Evolutionary conservation across 2,797 vertebrate species (phyloP), one percentile per base, ranked within the genome.

Genomic region (Peromyscus eremicus): DNA sequence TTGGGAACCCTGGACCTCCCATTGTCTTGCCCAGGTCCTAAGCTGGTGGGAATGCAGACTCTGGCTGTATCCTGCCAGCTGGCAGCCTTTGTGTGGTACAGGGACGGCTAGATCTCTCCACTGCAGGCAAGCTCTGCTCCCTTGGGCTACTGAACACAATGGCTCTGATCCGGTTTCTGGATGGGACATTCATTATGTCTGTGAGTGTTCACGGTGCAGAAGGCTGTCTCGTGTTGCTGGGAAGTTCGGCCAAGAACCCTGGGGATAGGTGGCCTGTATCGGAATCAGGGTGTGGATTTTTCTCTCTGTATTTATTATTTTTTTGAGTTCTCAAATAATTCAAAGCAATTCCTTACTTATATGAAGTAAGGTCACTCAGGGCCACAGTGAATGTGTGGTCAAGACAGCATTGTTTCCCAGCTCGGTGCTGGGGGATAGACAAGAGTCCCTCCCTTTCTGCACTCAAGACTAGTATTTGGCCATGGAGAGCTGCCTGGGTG

Each of bases 131-230:
- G 43, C 43, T 13, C 14, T 27, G 68, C 85, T 77, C 68, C 68
- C 13, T 17, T 6, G 0, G 91, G 57, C 75, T 10, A 88, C 27
- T 9, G 91, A 97, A 95, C 95, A 84, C 91, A 96, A 91, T 96
- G 66, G 98, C 43, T 76, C 73, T 0, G 94, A 49, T 97, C 0
- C 0, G 88, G 95, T 97, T 98, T 97, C 95, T 96, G 85, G 81
- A 29, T 55, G 92, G 62, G 76, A 37, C 40, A 49, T 71, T 82
- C 19, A 0, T 70, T 96, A 73, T 40, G 11, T 25, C 46, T 46
- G 60, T 57, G 12, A 64, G 23, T 34, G 19, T 80, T 40, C 5
- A 70, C 13, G 23, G 62, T 32, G 90, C 96, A 91, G 2, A 17
- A 68, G 81, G 25, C 8, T 9, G 25, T 43, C 43, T 68, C 23